Evolutionary conservation across 2,113 vertebrate genomes (phyloP), one percentile per base, ranked within the genome.

Genomic region (Takifugu bimaculatus): DNA sequence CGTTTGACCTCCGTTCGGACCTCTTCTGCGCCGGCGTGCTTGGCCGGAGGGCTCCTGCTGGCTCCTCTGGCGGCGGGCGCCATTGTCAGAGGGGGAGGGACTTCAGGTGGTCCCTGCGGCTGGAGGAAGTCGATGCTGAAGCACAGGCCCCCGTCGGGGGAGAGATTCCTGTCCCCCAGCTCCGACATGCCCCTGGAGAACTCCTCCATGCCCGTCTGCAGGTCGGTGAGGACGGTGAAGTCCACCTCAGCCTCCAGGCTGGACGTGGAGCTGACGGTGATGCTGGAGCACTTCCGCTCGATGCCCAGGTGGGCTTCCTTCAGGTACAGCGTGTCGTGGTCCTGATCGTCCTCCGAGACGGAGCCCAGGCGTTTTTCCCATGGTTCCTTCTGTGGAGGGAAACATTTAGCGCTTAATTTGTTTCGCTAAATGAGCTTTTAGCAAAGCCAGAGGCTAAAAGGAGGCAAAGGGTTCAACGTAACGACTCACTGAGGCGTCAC

Each of bases 221-320:
- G 95, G 90, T 99, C 96, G 0, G 95, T 94, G 0, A 99, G 95
- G 68, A 98, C 92, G 0, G 95, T 97, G 90, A 98, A 96, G 80
- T 98, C 96, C 60, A 96, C 96, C 71, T 98, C 95, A 0, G 95
- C 95, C 79, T 98, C 96, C 74, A 96, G 86, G 85, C 95, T 96
- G 78, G 95, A 98, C 0, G 97, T 97, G 4, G 97, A 98, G 86
- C 95, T 98, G 85, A 98, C 96, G 0, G 95, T 97, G 88, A 98
- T 96, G 89, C 94, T 98, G 85, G 96, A 97, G 83, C 94, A 97
- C 84, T 98, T 98, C 60, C 95, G 94, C 79, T 98, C 97, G 0
- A 97, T 98, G 77, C 94, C 94, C 82, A 98, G 88, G 79, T 98
- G 95, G 79, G 93, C 95, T 85, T 99, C 97, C 84, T 95, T 99